Evolutionary conservation across 2,888 invertebrate species (phyloP), one percentile per base, ranked within the genome.

Genomic region (Microdon myrmicae): DNA sequence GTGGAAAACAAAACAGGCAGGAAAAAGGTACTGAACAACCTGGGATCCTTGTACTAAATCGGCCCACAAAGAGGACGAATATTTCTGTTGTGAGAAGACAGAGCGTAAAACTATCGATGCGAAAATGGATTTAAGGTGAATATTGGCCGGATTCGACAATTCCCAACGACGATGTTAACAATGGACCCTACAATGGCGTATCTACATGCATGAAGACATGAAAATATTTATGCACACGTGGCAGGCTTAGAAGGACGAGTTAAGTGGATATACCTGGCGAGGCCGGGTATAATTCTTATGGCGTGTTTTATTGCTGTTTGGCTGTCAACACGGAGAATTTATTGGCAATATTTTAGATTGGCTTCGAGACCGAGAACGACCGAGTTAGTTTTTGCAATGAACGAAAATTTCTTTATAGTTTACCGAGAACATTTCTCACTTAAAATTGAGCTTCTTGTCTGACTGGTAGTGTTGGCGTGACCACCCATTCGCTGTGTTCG

Each of bases 91-190:
- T n/a, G n/a, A 25, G 14, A 8, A 23, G 35, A 29, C 23, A 22
- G 35, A 16, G 34, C 17, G 13, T 38, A 35, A 37, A 44, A 39
- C 56, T 34, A 61, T 56, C 39, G 9, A 12, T 49, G 35, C 56
- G 56, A 45, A 58, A 58, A 43, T 58, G 64, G 47, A 51, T 64
- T 61, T 23, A 58, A 64, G 51, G 58, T 41, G 47, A 64, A 58
- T 47, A 58, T 53, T 47, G 58, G 58, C 47, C 17, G 58, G 58
- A 58, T 53, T 56, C 64, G 51, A 47, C 64, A 58, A 64, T 64
- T 64, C 64, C 58, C 64, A 64, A 64, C 58, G 58, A 64, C 53
- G 37, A 22, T 58, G 64, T 47, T 58, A 64, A 64, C 64, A 64
- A 43, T 45, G 51, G 43, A 43, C 45, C 35, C 38, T 56, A 47